Conservation (phyloP, 2,797 vertebrate species). For the Odontamblyopus lacepedii region DNA sequence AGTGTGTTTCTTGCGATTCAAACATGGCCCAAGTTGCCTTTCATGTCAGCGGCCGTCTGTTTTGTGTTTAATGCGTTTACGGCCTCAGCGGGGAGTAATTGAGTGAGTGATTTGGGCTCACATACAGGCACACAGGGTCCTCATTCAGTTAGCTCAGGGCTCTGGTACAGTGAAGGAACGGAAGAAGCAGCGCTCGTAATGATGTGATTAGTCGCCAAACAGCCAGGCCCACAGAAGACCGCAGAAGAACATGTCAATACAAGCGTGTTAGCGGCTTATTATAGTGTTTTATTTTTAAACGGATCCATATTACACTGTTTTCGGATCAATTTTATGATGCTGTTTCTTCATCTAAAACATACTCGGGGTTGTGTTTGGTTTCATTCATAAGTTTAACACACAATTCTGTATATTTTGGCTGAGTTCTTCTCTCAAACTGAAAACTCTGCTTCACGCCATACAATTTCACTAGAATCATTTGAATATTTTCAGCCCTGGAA, state of each 20-base stretch:
- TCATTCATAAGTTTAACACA: too few species aligned
- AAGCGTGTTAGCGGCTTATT: not conserved
- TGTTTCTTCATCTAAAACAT: too few species aligned
- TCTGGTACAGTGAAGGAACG: constrained; percentile 83
- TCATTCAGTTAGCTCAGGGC: constrained; percentile 79
- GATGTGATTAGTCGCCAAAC: constrained; percentile 75
- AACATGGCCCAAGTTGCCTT: constrained; percentile 81
- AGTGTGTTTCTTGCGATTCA: constrained; percentile 83
- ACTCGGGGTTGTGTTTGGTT: too few species aligned
- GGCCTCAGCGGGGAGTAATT: constrained; percentile 78
- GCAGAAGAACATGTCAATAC: constrained; percentile 69
- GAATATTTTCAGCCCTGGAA: too few species aligned
- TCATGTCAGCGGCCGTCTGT: constrained; percentile 78
- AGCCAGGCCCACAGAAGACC: constrained; percentile 63
- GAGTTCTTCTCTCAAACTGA: too few species aligned
- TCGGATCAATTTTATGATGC: too few species aligned
- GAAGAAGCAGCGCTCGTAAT: constrained; percentile 79
- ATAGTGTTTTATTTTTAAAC: not conserved
- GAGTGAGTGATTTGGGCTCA: constrained; percentile 78
- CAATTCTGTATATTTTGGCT: too few species aligned
- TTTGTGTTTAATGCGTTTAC: constrained; percentile 77
- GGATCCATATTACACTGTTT: too few species aligned
- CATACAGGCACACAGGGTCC: constrained; percentile 68
- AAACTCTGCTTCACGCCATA: too few species aligned
- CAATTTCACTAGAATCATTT: too few species aligned